A percentile compares a stretch with the other conserved stretches of the same genome.
Evolutionary conservation across 1,140 invertebrate genomes (phyloP).

Genomic region (Drosophila ironensis): DNA sequence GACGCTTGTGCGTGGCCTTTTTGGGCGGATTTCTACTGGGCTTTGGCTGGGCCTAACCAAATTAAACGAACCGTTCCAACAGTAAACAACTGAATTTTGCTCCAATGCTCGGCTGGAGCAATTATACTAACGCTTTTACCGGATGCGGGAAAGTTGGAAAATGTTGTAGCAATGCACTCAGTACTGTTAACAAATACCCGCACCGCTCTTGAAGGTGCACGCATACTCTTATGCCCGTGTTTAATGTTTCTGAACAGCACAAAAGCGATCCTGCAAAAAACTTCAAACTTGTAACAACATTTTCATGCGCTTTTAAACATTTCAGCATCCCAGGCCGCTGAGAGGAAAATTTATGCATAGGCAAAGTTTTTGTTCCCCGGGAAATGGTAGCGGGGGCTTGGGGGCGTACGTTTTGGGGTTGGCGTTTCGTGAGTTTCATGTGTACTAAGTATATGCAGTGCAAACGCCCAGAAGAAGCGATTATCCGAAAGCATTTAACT

Average conservation of each 20-base stretch:
- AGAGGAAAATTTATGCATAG: conserved; percentile 70
- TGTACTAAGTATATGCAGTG: neutral
- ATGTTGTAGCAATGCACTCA: conserved; percentile 40
- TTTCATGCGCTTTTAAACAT: conserved; percentile 78
- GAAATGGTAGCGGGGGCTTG: conserved; percentile 12
- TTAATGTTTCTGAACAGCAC: conserved; percentile 46
- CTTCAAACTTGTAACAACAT: conserved; percentile 75
- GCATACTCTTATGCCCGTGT: conserved; percentile 12
- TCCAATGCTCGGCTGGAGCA: neutral
- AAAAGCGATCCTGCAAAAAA: conserved; percentile 46
- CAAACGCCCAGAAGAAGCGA: neutral
- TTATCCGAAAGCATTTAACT: too few species aligned
- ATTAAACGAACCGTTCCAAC: too few species aligned
- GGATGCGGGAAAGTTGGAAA: conserved; percentile 4
- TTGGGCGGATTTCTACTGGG: conserved; percentile 52
- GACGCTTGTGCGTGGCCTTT: conserved; percentile 30
- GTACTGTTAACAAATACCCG: conserved; percentile 26
- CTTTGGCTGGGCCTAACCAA: conserved; percentile 37
- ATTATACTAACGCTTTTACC: neutral
- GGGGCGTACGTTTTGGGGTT: neutral
- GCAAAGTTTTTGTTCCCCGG: conserved; percentile 62
- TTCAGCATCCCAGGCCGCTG: conserved; percentile 51
- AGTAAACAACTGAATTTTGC: neutral
- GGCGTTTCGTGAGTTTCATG: neutral
- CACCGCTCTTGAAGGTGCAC: neutral